Evolutionary conservation across 2,113 vertebrate species (phyloP).

Genomic region (Pristiophorus japonicus): DNA sequence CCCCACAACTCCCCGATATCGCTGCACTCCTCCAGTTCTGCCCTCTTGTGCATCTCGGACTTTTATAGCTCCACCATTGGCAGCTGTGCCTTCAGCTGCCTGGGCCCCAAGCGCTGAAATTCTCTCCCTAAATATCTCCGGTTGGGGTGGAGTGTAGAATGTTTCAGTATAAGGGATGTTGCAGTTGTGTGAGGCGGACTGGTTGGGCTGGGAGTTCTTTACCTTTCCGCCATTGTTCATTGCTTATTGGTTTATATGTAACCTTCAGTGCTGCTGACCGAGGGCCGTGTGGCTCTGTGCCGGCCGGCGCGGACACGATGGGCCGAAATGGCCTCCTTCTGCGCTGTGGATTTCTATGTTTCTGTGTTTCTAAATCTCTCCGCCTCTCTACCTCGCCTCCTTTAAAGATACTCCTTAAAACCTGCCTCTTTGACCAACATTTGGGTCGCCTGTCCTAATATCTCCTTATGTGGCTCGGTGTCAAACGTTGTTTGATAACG

Average conservation of each 20-base stretch:
- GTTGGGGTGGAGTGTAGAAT: too few species aligned
- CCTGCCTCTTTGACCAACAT: not conserved
- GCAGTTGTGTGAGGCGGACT: too few species aligned
- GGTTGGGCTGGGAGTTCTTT: too few species aligned
- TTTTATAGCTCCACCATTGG: not conserved
- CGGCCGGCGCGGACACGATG: too few species aligned
- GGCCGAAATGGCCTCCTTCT: too few species aligned
- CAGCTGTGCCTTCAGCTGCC: not conserved
- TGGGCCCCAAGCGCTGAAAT: not conserved
- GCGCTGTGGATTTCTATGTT: too few species aligned
- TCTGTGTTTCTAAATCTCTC: not conserved
- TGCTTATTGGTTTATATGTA: too few species aligned
- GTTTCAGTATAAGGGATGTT: too few species aligned
- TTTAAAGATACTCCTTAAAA: not conserved
- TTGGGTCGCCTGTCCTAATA: not conserved
- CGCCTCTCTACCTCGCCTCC: not conserved
- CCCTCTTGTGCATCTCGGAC: not conserved
- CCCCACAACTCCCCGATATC: not conserved
- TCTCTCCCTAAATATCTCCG: not conserved
- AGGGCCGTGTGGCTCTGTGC: too few species aligned
- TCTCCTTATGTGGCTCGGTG: not conserved
- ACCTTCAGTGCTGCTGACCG: too few species aligned
- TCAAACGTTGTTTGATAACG: not conserved
- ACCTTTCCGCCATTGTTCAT: too few species aligned
- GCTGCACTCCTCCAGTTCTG: not conserved